phyloP scores from a whole-genome alignment of 2,113 vertebrate genomes.

The Hiodon tergisus region DNA sequence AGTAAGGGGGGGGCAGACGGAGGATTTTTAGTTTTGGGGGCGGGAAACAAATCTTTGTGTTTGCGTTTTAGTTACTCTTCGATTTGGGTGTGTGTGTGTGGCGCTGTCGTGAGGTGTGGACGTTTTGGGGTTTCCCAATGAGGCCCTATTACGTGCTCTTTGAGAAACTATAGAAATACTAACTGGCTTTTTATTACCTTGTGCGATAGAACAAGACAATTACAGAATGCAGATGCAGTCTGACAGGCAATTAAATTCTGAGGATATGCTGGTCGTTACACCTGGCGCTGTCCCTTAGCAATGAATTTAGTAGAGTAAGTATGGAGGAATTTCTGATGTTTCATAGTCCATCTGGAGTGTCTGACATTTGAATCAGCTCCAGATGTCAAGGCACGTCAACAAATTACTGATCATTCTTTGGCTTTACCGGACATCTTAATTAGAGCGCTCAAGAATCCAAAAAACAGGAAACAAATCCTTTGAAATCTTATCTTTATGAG shows the following conservation, averaged over 20 bases:
- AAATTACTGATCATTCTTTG: neutral
- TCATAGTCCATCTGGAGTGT: constrained; percentile 1
- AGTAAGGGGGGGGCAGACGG: neutral
- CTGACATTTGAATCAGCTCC: neutral
- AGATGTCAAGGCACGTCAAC: neutral
- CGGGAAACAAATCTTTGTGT: neutral
- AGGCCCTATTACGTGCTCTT: too few relatives aligned
- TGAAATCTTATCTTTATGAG: neutral
- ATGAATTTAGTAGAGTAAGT: neutral
- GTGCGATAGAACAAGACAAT: neutral
- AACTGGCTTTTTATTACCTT: neutral
- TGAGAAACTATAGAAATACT: too few relatives aligned
- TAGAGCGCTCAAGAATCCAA: neutral
- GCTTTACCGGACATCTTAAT: neutral
- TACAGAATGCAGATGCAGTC: neutral
- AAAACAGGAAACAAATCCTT: neutral
- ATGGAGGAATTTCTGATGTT: constrained; percentile 4
- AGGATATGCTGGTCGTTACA: neutral
- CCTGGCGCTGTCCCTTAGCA: neutral
- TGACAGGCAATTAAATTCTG: neutral
- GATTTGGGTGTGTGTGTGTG: too few relatives aligned
- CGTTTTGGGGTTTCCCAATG: too few relatives aligned
- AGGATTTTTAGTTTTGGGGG: neutral
- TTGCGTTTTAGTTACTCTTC: neutral
- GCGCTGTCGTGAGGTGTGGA: neutral